A percentile compares a stretch with the other conserved stretches of the same genome.
Evolutionary conservation across 2,888 invertebrate genomes (phyloP).

Genomic region (Galerucella pusilla): DNA sequence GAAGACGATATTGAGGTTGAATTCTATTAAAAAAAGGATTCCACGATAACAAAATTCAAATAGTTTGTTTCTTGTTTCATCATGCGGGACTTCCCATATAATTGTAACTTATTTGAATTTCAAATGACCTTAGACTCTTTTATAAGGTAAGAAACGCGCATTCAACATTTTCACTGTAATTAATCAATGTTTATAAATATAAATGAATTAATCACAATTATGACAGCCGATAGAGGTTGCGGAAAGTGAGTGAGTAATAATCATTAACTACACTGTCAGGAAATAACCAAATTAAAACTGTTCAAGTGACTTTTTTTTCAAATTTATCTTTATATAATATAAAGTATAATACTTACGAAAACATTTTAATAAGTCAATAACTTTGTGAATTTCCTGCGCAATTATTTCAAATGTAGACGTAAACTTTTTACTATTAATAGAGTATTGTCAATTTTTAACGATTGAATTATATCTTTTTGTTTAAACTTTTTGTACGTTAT

Average conservation of each 20-base stretch:
- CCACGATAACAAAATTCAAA: too few relatives aligned
- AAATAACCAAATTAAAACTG: background rate
- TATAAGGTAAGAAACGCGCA: background rate
- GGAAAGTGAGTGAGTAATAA: background rate
- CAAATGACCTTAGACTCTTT: background rate
- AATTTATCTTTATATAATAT: background rate
- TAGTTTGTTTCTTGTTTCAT: too few relatives aligned
- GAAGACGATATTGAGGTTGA: too few relatives aligned
- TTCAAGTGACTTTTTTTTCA: background rate
- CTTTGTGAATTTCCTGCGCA: slow-evolving; percentile 31
- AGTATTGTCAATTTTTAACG: too few relatives aligned
- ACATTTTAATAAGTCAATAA: too few relatives aligned
- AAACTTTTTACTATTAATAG: too few relatives aligned
- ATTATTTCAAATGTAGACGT: too few relatives aligned
- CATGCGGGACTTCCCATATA: background rate
- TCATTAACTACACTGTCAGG: background rate
- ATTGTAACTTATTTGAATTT: background rate
- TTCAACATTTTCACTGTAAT: background rate
- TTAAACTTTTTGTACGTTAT: too few relatives aligned
- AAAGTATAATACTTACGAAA: too few relatives aligned
- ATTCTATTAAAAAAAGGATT: too few relatives aligned
- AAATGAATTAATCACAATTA: background rate
- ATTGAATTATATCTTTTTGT: too few relatives aligned
- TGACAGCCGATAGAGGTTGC: slow-evolving; percentile 1
- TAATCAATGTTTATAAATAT: background rate